Conservation (phyloP, 2,888 invertebrate genomes). For the Erpobdella octoculata region DNA sequence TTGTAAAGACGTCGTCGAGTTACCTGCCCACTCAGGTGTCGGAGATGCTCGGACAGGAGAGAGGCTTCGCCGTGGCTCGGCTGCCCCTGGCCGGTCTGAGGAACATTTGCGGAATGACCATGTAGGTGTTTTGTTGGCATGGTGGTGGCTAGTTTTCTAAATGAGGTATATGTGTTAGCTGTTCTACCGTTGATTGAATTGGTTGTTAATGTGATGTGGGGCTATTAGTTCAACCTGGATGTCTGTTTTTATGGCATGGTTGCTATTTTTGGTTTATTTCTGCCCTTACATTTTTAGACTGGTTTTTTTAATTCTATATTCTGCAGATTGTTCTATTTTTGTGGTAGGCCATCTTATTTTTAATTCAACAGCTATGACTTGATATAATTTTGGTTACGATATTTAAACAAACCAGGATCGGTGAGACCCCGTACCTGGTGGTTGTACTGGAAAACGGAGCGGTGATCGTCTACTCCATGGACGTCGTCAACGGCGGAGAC, state of each 20-base stretch:
- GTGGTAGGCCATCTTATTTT: too few relatives aligned
- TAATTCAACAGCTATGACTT: too few relatives aligned
- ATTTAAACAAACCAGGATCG: constrained; percentile 6
- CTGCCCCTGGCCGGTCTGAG: constrained; percentile 24
- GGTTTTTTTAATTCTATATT: too few relatives aligned
- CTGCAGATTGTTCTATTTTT: too few relatives aligned
- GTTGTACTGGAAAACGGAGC: constrained; percentile 23
- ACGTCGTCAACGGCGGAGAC: constrained; percentile 26
- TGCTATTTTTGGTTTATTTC: not conserved
- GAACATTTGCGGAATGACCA: constrained; percentile 24
- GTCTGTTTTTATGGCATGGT: too few relatives aligned
- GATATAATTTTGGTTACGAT: too few relatives aligned
- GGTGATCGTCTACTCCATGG: constrained; percentile 24
- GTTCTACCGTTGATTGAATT: too few relatives aligned
- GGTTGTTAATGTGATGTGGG: too few relatives aligned
- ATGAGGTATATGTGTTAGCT: too few relatives aligned
- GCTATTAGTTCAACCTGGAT: too few relatives aligned
- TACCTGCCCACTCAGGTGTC: constrained; percentile 27
- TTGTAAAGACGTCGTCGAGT: constrained; percentile 19
- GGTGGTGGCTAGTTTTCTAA: not conserved
- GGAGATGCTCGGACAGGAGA: constrained; percentile 27
- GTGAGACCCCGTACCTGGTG: constrained; percentile 21
- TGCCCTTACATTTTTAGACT: not conserved
- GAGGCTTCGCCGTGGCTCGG: constrained; percentile 28
- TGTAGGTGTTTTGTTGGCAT: not conserved